phyloP scores from a whole-genome alignment of 2,888 invertebrate species.

The Scelioninae gen. 1 region DNA sequence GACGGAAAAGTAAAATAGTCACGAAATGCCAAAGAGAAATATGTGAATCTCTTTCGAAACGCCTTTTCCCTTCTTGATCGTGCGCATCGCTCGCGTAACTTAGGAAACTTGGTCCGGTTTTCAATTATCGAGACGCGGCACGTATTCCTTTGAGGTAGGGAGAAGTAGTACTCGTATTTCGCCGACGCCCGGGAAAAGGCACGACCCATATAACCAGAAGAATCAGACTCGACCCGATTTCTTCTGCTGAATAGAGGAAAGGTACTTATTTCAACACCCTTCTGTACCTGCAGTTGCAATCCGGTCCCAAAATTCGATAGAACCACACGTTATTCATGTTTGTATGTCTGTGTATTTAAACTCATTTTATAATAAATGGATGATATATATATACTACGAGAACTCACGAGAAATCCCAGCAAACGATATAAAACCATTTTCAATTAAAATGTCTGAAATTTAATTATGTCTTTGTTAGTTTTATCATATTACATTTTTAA shows the following conservation, averaged over 20 bases:
- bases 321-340: not conserved
- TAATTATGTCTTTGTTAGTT: no score
- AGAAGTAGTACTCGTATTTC: constrained; percentile 55
- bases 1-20: constrained; percentile 60
- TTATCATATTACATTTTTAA: no score
- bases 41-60: constrained; percentile 63
- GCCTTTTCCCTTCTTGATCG: constrained; percentile 57
- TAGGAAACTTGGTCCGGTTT: constrained; percentile 60
- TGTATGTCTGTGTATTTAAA: not conserved
- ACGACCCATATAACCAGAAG: constrained; percentile 37
- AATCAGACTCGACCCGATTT: constrained; percentile 47
- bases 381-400: no score
- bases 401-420: no score
- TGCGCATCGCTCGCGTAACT: constrained; percentile 60
- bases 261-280: constrained; percentile 43
- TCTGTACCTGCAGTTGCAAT: not conserved
- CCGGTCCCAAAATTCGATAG: not conserved
- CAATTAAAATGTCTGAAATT: no score
- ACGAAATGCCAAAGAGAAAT: constrained; percentile 71
- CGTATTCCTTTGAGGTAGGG: constrained; percentile 61
- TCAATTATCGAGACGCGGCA: constrained; percentile 67
- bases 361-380: no score
- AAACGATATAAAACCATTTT: no score
- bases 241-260: constrained; percentile 43
- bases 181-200: constrained; percentile 65